Evolutionary conservation across 2,888 invertebrate genomes (phyloP).

Genomic region (Chrysolina oricalcia): DNA sequence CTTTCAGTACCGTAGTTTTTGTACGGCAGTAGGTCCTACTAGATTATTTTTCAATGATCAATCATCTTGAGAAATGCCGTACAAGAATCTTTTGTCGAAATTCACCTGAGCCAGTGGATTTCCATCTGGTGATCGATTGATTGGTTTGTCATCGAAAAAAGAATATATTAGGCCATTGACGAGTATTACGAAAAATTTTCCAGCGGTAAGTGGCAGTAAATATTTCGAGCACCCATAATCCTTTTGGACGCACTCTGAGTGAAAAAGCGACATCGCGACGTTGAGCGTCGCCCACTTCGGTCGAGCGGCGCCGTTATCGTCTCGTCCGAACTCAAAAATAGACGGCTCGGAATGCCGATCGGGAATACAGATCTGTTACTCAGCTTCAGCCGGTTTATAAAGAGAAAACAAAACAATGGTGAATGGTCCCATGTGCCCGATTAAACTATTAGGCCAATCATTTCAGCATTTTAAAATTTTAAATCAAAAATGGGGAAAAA

Average conservation of each 20-base stretch:
- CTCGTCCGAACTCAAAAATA: slow-evolving; percentile 40
- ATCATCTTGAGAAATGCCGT: too few species aligned
- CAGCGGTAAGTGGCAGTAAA: slow-evolving; percentile 31
- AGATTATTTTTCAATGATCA: too few species aligned
- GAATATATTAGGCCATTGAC: background rate
- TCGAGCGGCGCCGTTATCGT: slow-evolving; percentile 32
- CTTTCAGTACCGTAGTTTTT: too few species aligned
- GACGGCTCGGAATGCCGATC: slow-evolving; percentile 37
- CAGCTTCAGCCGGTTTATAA: slow-evolving; percentile 13
- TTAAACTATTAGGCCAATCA: background rate
- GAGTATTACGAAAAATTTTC: slow-evolving; percentile 36
- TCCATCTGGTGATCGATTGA: background rate
- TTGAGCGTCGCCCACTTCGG: slow-evolving; percentile 27
- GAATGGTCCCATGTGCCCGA: slow-evolving; percentile 8
- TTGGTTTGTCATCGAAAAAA: background rate
- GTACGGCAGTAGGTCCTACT: too few species aligned
- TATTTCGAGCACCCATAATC: slow-evolving; percentile 31
- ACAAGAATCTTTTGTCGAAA: too few species aligned
- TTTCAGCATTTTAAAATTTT: too few species aligned
- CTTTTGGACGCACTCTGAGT: slow-evolving; percentile 11
- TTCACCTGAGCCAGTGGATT: too few species aligned
- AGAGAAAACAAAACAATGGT: slow-evolving; percentile 12
- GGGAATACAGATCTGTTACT: slow-evolving; percentile 15
- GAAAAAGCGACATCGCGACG: slow-evolving; percentile 28
- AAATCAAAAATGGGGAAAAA: too few species aligned